These are phyloP conservation scores for Rhabdornis inornatus DNA, from an alignment of 2,113 vertebrate genomes.

Conservation along the genomic window DNA sequence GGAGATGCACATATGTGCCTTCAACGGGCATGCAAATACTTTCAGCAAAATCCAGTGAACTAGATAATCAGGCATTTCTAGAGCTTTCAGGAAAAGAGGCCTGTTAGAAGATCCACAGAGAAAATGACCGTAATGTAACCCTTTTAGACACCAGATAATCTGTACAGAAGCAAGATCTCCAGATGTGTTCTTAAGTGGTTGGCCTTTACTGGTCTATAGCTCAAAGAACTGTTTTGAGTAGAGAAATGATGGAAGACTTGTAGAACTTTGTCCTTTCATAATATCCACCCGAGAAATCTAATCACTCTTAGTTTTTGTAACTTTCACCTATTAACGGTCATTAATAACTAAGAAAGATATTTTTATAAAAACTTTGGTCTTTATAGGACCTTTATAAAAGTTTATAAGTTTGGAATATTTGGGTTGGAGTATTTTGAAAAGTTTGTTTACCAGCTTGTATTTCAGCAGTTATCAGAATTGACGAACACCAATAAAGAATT, in stretches of 20 bases:
- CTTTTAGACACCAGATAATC: neutral
- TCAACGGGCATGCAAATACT: fast-evolving
- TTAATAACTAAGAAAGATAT: neutral
- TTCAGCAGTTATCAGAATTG: neutral
- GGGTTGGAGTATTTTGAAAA: neutral
- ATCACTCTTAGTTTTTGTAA: neutral
- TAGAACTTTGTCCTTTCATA: neutral
- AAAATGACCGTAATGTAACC: neutral
- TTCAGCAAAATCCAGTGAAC: neutral
- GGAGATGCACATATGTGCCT: neutral
- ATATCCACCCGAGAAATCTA: neutral
- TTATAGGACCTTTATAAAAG: neutral
- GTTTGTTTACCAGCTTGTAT: neutral
- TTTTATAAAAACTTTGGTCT: neutral
- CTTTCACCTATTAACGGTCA: neutral
- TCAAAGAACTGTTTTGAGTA: fast-evolving
- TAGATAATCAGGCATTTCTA: neutral
- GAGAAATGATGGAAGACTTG: neutral
- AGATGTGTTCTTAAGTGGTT: neutral
- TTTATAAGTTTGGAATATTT: neutral
- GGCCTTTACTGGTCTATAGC: neutral
- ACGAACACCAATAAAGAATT: neutral
- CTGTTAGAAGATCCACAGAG: neutral
- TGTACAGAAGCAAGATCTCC: neutral
- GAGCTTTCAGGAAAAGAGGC: neutral